A percentile compares a stretch with the other conserved stretches of the same genome.
Conservation (phyloP, 2,797 vertebrate genomes). For the Sebastes glaucus region DNA sequence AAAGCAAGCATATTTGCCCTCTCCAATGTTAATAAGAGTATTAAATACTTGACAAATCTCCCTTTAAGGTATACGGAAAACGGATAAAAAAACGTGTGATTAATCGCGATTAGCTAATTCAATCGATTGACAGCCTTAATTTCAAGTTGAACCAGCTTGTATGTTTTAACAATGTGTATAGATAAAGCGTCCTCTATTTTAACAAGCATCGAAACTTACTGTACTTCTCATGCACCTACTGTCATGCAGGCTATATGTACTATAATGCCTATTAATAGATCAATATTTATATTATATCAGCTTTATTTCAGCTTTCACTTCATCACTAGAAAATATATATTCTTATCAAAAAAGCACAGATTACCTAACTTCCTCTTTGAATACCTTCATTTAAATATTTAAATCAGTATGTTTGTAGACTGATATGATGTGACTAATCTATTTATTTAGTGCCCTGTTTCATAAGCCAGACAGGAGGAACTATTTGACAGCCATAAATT, state of each 20-base stretch:
- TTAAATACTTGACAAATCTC: too few relatives aligned
- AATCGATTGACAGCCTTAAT: too few relatives aligned
- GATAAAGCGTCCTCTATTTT: background rate
- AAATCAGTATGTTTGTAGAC: background rate
- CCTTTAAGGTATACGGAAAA: too few relatives aligned
- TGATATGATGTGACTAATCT: background rate
- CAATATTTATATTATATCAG: background rate
- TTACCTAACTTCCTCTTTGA: background rate
- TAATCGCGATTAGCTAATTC: too few relatives aligned
- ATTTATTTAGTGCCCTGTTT: conserved; percentile 12
- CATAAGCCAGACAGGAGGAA: conserved; percentile 4
- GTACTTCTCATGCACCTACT: background rate
- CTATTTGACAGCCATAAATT: conserved; percentile 7
- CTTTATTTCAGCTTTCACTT: background rate
- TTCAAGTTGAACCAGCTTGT: background rate
- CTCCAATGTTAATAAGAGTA: too few relatives aligned
- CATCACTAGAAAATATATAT: background rate
- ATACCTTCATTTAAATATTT: background rate
- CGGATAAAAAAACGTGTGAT: too few relatives aligned
- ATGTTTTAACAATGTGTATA: background rate
- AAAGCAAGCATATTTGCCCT: too few relatives aligned
- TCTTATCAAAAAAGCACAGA: background rate
- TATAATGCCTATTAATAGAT: background rate
- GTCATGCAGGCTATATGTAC: background rate
- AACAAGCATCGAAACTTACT: background rate